Conservation (phyloP, 2,113 vertebrate species). For the Cheilinus undulatus region DNA sequence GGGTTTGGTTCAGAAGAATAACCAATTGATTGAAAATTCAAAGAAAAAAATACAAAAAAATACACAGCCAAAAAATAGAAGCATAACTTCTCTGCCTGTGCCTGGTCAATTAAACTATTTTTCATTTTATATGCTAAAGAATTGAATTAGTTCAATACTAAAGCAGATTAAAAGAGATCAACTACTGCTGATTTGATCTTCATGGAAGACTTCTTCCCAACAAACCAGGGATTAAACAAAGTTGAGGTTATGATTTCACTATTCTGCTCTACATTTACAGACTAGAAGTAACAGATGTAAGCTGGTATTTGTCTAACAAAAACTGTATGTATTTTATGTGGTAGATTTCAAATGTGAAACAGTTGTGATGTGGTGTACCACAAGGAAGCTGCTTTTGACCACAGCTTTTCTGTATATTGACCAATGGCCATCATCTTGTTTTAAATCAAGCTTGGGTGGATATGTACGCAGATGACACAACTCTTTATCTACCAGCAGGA, state of each 20-base stretch:
- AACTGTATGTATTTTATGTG: too few species aligned
- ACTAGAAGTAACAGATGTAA: constrained; percentile 8
- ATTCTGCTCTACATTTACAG: neutral
- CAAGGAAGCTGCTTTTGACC: too few species aligned
- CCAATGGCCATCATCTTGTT: too few species aligned
- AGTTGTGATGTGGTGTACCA: too few species aligned
- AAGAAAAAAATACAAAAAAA: neutral
- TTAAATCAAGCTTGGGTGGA: too few species aligned
- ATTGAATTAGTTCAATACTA: neutral
- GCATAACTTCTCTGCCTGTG: neutral
- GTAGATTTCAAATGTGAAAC: too few species aligned
- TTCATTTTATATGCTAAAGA: neutral
- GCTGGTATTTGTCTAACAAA: too few species aligned
- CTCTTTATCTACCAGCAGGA: neutral
- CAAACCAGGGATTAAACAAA: neutral
- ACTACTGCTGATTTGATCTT: neutral
- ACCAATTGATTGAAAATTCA: neutral
- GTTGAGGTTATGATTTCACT: neutral
- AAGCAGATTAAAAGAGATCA: neutral
- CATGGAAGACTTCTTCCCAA: neutral
- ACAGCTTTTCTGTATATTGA: too few species aligned
- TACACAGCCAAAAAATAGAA: too few species aligned
- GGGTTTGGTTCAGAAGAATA: neutral
- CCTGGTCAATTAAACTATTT: neutral
- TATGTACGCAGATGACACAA: too few species aligned